phyloP scores from a whole-genome alignment of 2,888 invertebrate genomes.

The Zonitis immaculata region DNA sequence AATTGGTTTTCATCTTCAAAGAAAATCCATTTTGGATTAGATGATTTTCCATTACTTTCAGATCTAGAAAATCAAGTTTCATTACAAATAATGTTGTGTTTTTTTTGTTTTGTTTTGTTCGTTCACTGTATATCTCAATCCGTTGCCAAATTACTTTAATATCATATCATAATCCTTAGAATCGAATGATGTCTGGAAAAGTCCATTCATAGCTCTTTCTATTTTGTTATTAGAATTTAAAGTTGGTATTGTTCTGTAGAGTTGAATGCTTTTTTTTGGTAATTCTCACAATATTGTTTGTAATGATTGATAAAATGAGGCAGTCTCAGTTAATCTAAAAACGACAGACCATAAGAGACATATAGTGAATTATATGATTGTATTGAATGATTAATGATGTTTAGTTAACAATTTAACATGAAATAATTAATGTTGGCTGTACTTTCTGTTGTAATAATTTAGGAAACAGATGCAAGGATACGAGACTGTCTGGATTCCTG shows the following conservation, averaged over 20 bases:
- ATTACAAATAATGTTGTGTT: background rate
- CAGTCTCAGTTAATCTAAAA: background rate
- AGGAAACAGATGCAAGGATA: constrained; percentile 92
- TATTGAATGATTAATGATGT: constrained; percentile 1
- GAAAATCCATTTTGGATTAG: background rate
- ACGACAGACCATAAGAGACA: background rate
- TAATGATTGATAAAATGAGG: no score
- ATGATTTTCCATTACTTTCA: background rate
- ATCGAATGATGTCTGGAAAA: no score
- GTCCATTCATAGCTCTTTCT: no score
- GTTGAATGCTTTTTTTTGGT: no score
- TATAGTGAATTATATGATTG: background rate
- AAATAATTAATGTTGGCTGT: constrained; percentile 7
- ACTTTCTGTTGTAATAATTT: constrained; percentile 14
- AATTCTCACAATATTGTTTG: no score
- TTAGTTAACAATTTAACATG: constrained; percentile 6
- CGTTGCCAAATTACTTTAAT: background rate
- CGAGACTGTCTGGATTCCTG: constrained; percentile 93
- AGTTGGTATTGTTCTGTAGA: no score
- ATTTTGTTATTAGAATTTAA: no score
- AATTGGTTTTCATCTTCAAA: background rate
- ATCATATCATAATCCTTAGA: background rate
- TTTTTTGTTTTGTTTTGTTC: background rate
- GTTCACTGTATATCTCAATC: background rate
- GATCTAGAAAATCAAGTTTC: background rate